Evolutionary conservation across 1,140 invertebrate genomes (phyloP).

Genomic region (Macrosteles quadrilineatus): DNA sequence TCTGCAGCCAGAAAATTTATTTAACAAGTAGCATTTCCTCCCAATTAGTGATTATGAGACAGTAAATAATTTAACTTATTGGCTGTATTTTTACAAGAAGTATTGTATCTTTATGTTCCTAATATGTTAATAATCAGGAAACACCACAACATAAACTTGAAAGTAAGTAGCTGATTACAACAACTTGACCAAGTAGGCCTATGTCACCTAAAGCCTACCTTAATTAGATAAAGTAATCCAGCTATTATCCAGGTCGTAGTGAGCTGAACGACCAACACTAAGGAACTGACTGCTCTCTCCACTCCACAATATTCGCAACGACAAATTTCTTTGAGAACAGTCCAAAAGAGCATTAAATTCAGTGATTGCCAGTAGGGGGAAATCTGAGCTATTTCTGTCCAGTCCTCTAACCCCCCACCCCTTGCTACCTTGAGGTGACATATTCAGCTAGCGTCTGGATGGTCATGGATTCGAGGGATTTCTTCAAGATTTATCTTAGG

Average conservation of each 20-base stretch:
- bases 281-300: background rate
- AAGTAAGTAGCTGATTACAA: too few species aligned
- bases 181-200: too few species aligned
- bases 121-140: too few species aligned
- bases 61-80: too few species aligned
- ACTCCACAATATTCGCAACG: constrained; percentile 25
- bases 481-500: too few species aligned
- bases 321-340: constrained; percentile 28
- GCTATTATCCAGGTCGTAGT: background rate
- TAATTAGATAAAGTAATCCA: background rate
- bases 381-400: background rate
- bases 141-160: too few species aligned
- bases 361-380: constrained; percentile 20
- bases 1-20: too few species aligned
- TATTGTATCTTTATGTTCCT: too few species aligned
- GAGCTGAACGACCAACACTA: background rate
- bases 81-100: too few species aligned
- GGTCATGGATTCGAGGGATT: too few species aligned
- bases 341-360: constrained; percentile 26
- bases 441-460: background rate
- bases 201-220: background rate
- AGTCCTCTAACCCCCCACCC: background rate
- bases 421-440: background rate
- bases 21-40: too few species aligned
- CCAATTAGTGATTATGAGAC: too few species aligned